phyloP scores from a whole-genome alignment of 2,113 vertebrate species.

The Elanus axillaris region DNA sequence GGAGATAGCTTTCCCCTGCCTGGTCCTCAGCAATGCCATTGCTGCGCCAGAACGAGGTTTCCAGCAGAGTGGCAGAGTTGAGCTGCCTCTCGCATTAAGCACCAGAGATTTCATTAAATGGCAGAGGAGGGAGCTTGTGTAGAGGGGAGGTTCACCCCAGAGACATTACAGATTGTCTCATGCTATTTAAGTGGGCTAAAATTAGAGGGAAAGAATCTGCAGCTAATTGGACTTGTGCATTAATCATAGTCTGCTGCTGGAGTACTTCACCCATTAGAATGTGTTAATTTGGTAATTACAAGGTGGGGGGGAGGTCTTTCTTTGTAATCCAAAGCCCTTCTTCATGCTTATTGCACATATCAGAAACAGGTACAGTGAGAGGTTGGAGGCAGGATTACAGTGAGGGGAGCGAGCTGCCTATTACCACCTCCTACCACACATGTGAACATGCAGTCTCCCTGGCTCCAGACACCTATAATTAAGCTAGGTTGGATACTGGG shows the following conservation, averaged over 20 bases:
- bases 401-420: neutral
- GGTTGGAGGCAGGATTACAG: neutral
- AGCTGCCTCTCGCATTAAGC: slow-evolving; percentile 40
- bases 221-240: slow-evolving; percentile 67
- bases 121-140: slow-evolving; percentile 29
- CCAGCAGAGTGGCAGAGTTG: slow-evolving; percentile 52
- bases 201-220: slow-evolving; percentile 54
- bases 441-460: neutral
- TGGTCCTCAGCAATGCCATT: rapidly evolving
- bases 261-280: slow-evolving; percentile 67
- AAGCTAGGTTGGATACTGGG: neutral
- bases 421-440: neutral
- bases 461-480: slow-evolving; percentile 44
- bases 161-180: slow-evolving; percentile 51
- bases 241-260: slow-evolving; percentile 66
- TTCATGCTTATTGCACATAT: slow-evolving; percentile 39
- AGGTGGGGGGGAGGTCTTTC: slow-evolving; percentile 59
- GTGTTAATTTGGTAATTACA: slow-evolving; percentile 78
- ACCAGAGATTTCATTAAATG: slow-evolving; percentile 62
- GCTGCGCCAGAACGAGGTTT: neutral
- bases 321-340: slow-evolving; percentile 59
- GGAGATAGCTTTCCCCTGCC: neutral
- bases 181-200: slow-evolving; percentile 68
- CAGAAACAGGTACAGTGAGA: neutral
- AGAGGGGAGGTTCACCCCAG: slow-evolving; percentile 50